Base-by-base conservation (phyloP, 1,140 invertebrate species). In the Dinothrombium tinctorium region DNA sequence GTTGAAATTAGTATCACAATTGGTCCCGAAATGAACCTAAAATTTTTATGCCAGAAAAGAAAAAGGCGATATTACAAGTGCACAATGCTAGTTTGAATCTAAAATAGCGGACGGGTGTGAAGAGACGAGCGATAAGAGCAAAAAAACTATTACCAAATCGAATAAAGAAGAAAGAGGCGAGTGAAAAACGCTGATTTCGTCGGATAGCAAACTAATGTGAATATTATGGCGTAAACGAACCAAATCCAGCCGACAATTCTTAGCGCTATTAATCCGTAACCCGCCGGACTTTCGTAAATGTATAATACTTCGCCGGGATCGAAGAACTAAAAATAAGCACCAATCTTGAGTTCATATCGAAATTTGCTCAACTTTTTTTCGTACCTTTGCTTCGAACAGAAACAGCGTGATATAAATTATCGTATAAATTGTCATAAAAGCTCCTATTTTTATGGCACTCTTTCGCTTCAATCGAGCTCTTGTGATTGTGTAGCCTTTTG, bases 401-500 rank as follows among this genome's bases (percentile, higher is more conserved):
- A 82, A 81, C 0, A 87, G 62, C 0, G 69, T 59, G 2, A 68
- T 54, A 50, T 75, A 76, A 4, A 67, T 69, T n/a, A 74, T 58
- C 1, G 66, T 54, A 50, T 81, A 80, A 17, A 74, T 56, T 40
- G 70, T 72, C 64, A 81, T 73, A 54, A 89, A 79, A n/a, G 78
- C 60, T 4, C 71, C 73, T 12, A 83, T 59, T 59, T 81, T 78
- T 4, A 76, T 62, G 1, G 69, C 67, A 17, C 74, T 73, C 11
- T 57, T 60, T 2, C 69, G 57, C 31, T 72, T 67, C 11, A 89
- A 58, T 2, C 76, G 56, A 0, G 77, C 82, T 41, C 81, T 65
- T 0, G 83, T 89, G 11, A 90, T 73, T 0, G 83, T 89, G 52
- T 75, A 89, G 2, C 84, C 83, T 57, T 89, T 82, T 0, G 74